Evolutionary conservation across 2,888 invertebrate genomes (phyloP), one percentile per base, ranked within the genome.

Genomic region (Diabrotica balteata): DNA sequence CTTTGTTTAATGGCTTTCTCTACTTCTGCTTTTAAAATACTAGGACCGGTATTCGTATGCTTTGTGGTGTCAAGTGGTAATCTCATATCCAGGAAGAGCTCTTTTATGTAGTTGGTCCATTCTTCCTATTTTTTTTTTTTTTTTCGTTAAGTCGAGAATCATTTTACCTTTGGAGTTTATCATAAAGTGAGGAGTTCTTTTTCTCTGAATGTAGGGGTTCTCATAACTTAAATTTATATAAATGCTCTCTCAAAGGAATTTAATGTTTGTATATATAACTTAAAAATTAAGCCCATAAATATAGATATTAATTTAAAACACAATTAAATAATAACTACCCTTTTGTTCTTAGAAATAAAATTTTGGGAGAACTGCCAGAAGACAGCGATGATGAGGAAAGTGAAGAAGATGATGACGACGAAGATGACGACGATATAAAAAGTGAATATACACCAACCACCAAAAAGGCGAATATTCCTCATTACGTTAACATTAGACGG

Each of bases 401-500:
- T 17, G 71, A 72, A 7, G 71, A 73, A 32, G 68, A 68, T 17
- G 62, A 64, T 7, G 64, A 59, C 1, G 66, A 68, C 17, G 55
- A 43, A 8, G 67, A 67, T 43, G 63, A 69, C 8, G 49, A 42
- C 43, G 61, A 61, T 42, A 49, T 43, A 8, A 55, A 17, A 7
- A 44, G 42, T 10, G 52, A 58, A 11, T 45, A 32, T 11, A 32
- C 51, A 43, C 45, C 32, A 17, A 61, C 59, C 8, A 65, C 57
- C 8, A 76, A 70, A 55, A 69, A 66, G 59, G 62, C 71, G 54
- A 69, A 59, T 59, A 69, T 11, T 76, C 87, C 77, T 61, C 89
- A 92, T 72, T 93, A 93, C 76, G 90, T 91, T 0, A 93, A 90
- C 63, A 91, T 93, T 44, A 85, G 90, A 57, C 86, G 93, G 69